phyloP scores from a whole-genome alignment of 37 sponge, comb jelly and placozoan species.

The Tethya wilhelma region DNA sequence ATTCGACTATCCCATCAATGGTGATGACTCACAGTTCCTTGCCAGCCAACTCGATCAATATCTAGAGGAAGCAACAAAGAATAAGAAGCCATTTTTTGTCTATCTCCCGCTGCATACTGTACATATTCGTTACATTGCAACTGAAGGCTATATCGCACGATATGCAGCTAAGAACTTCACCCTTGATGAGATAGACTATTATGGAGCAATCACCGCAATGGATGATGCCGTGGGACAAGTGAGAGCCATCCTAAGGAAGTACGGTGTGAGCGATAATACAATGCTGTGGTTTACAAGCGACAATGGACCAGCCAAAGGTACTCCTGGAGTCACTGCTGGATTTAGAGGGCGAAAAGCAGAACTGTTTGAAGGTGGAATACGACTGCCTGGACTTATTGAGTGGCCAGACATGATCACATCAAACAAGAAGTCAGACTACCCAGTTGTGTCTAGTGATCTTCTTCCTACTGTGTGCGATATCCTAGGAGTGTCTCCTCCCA shows the following conservation, averaged over 20 bases:
- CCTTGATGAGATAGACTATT: conserved; percentile 59
- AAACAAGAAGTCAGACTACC: conserved; percentile 23
- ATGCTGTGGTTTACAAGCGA: conserved; percentile 80
- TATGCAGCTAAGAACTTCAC: conserved; percentile 32
- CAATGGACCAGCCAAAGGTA: conserved; percentile 50
- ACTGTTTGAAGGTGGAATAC: conserved; percentile 63
- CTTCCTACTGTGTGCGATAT: conserved; percentile 69
- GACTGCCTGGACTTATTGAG: conserved; percentile 70
- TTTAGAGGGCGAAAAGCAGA: conserved; percentile 51
- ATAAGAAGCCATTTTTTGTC: conserved; percentile 58
- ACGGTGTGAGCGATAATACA: conserved; percentile 54
- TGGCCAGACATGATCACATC: conserved; percentile 59
- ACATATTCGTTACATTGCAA: conserved; percentile 64
- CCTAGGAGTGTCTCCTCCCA: conserved; percentile 7
- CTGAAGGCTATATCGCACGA: conserved; percentile 20
- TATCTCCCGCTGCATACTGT: conserved; percentile 72
- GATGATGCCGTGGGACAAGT: conserved; percentile 60
- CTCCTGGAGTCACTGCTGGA: conserved; percentile 53
- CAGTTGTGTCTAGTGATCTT: conserved; percentile 65
- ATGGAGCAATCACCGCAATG: conserved; percentile 70
- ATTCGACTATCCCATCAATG: conserved; percentile 15
- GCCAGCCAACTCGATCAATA: conserved; percentile 26
- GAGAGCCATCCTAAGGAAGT: conserved; percentile 36
- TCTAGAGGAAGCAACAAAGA: conserved; percentile 8
- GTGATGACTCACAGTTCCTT: conserved; percentile 72